Evolutionary conservation across 2,797 vertebrate species (phyloP).

Genomic region (Pangasius sanitwongsei): DNA sequence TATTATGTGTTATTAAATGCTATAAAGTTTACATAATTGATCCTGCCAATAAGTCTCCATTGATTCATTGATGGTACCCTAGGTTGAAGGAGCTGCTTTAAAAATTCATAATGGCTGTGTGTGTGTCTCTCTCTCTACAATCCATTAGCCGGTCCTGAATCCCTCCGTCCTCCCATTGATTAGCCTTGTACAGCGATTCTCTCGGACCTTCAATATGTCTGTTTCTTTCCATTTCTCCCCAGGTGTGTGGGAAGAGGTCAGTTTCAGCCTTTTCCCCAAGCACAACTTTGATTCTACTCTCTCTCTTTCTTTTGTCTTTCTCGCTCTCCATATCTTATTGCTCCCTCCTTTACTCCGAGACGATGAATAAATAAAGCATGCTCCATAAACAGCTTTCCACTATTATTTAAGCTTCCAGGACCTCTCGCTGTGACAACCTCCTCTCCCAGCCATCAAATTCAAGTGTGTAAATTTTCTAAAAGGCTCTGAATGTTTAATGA

Average conservation of each 20-base stretch:
- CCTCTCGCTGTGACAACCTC: conserved; percentile 85
- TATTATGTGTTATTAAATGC: conserved; percentile 99
- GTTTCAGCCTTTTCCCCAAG: conserved; percentile 83
- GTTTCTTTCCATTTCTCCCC: conserved; percentile 67
- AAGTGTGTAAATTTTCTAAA: conserved; percentile 99
- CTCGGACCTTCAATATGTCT: conserved; percentile 58
- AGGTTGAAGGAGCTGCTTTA: conserved; percentile 87
- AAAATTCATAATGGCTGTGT: conserved; percentile 96
- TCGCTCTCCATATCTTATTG: conserved; percentile 46
- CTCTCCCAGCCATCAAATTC: conserved; percentile 92
- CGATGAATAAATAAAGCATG: conserved; percentile 99
- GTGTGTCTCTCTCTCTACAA: conserved; percentile 93
- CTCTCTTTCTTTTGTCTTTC: conserved; percentile 49
- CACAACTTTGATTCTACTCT: conserved; percentile 84
- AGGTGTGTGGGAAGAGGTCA: conserved; percentile 89
- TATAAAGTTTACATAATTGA: conserved; percentile 99
- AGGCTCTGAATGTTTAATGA: conserved; percentile 99
- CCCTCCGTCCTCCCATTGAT: conserved; percentile 89
- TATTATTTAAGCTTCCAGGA: conserved; percentile 94
- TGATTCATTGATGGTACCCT: conserved; percentile 98
- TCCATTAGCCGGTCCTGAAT: conserved; percentile 95
- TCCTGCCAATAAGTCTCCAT: conserved; percentile 96
- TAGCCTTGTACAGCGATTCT: conserved; percentile 90
- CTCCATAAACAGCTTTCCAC: conserved; percentile 98
- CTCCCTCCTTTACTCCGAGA: conserved; percentile 80